phyloP scores from a whole-genome alignment of 2,888 invertebrate genomes.

The Drosophila affinis region DNA sequence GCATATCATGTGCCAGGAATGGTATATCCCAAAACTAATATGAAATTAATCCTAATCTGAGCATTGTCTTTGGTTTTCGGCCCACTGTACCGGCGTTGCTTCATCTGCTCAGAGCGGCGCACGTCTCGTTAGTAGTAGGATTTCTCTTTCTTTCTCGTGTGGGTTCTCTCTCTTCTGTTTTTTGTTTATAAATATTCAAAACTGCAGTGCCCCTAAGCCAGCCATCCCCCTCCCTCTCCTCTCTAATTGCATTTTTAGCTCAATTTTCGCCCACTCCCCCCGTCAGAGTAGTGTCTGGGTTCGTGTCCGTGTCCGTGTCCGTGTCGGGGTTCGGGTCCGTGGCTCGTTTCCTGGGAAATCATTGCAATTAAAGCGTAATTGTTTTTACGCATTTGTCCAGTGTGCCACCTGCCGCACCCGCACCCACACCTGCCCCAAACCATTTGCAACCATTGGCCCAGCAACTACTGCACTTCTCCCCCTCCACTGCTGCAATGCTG shows the following conservation, averaged over 20 bases:
- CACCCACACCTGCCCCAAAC: neutral
- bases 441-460: neutral
- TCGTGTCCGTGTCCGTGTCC: neutral
- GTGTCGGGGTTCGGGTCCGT: conserved; percentile 22
- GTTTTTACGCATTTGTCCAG: conserved; percentile 79
- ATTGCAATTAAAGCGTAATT: conserved; percentile 83
- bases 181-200: conserved; percentile 6
- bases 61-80: neutral
- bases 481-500: neutral
- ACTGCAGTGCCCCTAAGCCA: conserved; percentile 14
- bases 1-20: neutral
- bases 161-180: neutral
- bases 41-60: neutral
- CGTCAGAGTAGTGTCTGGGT: neutral
- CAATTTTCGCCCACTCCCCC: conserved; percentile 44
- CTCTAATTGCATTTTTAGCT: conserved; percentile 42
- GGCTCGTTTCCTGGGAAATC: conserved; percentile 75
- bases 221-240: neutral
- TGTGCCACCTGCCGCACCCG: conserved; percentile 2
- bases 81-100: neutral
- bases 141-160: neutral
- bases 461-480: neutral
- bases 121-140: conserved; percentile 10
- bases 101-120: neutral
- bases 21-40: too few species aligned